Base-by-base conservation (phyloP, 2,888 invertebrate species). In the Philhelius pedissequus region DNA sequence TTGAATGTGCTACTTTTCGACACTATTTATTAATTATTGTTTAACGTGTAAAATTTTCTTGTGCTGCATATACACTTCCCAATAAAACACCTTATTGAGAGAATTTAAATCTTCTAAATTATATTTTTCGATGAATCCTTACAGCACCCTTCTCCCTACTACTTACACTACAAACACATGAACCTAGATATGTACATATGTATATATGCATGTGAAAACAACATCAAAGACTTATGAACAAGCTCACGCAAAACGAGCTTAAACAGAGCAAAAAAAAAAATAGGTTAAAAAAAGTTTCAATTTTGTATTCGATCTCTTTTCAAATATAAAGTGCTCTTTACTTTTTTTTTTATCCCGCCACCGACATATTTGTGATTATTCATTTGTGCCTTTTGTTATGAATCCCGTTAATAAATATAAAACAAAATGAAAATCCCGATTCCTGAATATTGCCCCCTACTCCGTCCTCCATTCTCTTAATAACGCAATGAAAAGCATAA, bases 301-400 rank as follows among this genome's bases (percentile, higher is more conserved):
- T 75, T 80, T 71, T 76, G 60, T 69, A 76, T 80, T 76, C 74
- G 84, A 84, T 80, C 60, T 68, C 80, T 45, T 75, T 79, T 52
- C 54, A 70, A 1, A n/a, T 27, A 27, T 18, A 45, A 66, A 77
- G 69, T 70, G 52, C 64, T 78, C 70, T 71, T 68, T 68, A 48
- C 48, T 64, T 54, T 78, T 82, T 73, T 70, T 70, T 74, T 30
- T 11, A 13, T 18, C 45, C 27, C 18, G 2, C 40, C 48, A 18
- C 60, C 32, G 69, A 45, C 58, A 71, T 74, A 60, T 62, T 74
- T 75, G 54, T 30, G 62, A 80, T 81, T 62, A 81, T 70, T 75
- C 69, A 64, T 81, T 80, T 64, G 30, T 80, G n/a, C 11, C 8
- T 40, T 60, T 62, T 69, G 66, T 69, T 77, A 62, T 64, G 35